Percentiles rank a stretch among this genome's conserved stretches.
phyloP scores from a whole-genome alignment of 2,888 invertebrate species.

The Drosophila mayaguana region DNA sequence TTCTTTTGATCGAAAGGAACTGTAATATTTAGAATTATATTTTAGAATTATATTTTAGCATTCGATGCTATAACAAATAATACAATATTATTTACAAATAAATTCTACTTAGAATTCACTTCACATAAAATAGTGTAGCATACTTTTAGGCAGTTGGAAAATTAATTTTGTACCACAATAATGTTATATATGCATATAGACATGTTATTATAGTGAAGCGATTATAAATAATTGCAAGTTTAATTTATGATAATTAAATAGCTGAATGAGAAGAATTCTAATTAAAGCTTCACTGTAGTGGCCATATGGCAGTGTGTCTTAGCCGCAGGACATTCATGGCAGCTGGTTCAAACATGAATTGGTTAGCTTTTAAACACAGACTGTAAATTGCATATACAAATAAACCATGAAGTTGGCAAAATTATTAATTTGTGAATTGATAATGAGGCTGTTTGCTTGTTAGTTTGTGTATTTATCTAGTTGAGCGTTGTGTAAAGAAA shows the following conservation, averaged over 20 bases:
- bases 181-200: not conserved
- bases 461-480: conserved; percentile 33
- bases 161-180: not conserved
- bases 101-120: not conserved
- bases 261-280: not conserved
- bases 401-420: conserved; percentile 6
- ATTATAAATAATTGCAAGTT: not conserved
- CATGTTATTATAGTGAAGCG: too few relatives aligned
- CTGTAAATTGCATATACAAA: not conserved
- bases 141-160: not conserved
- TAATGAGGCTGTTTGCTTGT: conserved; percentile 38
- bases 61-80: too few relatives aligned
- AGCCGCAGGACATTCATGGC: not conserved
- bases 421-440: conserved; percentile 49
- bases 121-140: not conserved
- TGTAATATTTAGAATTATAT: too few relatives aligned
- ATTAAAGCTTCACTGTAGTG: not conserved
- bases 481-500: conserved; percentile 25
- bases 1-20: too few relatives aligned
- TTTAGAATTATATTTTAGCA: too few relatives aligned
- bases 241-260: not conserved
- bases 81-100: not conserved
- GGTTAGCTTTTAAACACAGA: not conserved
- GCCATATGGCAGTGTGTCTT: too few relatives aligned
- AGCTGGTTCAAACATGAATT: not conserved